Base-by-base conservation (phyloP, 2,888 invertebrate genomes). In the Pristionchus entomophagus region DNA sequence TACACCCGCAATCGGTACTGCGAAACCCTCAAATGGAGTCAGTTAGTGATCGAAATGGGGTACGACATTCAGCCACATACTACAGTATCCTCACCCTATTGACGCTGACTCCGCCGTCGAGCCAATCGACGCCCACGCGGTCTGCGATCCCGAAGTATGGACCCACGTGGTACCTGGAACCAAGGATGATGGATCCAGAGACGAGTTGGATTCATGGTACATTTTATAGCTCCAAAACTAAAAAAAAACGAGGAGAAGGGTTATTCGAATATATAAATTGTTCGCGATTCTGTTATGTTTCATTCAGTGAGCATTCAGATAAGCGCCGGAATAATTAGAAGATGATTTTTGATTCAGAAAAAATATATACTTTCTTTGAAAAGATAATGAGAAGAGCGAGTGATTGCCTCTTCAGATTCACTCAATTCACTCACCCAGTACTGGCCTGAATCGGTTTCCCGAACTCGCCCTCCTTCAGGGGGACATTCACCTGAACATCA, bases 81-180 rank as follows among this genome's bases (percentile, higher is more conserved):
- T 22, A 29, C 26, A 41, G 29, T 78, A n/a, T 12, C 5, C 41
- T 45, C 38, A 89, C 90, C 87, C 87, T 88, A 69, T 90, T 90
- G 81, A 88, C 88, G 0, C 88, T 88, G 12, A 92, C 91, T 82
- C 91, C 92, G 29, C 92, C 92, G 65, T 92, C 91, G 49, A 91
- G 82, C 92, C 92, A 92, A 77, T 92, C 92, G 29, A 92, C 89
- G n/a, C 92, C 92, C 32, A 92, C 90, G 49, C 88, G 85, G 84
- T 92, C 91, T 19, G 92, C 90, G 22, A 90, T 65, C 0, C 92
- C 92, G 62, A 91, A 85, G 86, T 90, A 92, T 8, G 92, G 92
- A 5, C 92, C 92, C 4, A 92, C 91, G 81, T 90, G 89, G 86
- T 91, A 92, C 22, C 91, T 91, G 86, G 89, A 32, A 56, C 1